Conservation (phyloP, 2,888 invertebrate genomes). For the Eupithecia vulgata region DNA sequence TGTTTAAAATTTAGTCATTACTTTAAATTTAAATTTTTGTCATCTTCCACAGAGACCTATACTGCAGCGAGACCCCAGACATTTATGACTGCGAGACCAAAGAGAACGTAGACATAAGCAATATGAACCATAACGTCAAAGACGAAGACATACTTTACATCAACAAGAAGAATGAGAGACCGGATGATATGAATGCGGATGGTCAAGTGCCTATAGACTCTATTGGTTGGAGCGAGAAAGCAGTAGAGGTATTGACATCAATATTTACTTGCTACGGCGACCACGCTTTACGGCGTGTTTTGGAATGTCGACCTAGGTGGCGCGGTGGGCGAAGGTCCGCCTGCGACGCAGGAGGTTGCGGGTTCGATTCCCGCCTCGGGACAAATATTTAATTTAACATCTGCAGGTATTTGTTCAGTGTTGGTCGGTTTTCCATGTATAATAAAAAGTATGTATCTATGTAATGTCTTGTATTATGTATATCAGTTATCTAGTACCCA, state of each 20-base stretch:
- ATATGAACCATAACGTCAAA: conserved; percentile 53
- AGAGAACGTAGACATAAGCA: conserved; percentile 63
- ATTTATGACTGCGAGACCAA: conserved; percentile 60
- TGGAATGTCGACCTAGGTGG: too few relatives aligned
- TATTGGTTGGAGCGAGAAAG: conserved; percentile 39
- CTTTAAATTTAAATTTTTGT: background rate
- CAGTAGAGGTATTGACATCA: conserved; percentile 34
- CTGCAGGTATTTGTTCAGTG: too few relatives aligned
- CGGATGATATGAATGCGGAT: conserved; percentile 40
- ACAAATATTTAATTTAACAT: too few relatives aligned
- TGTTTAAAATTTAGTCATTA: background rate
- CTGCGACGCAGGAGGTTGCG: too few relatives aligned
- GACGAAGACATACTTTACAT: conserved; percentile 50
- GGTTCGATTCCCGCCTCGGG: too few relatives aligned
- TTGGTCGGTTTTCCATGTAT: too few relatives aligned
- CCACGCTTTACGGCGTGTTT: too few relatives aligned
- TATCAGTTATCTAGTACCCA: too few relatives aligned
- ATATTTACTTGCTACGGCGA: background rate
- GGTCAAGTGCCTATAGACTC: background rate
- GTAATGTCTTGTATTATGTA: too few relatives aligned
- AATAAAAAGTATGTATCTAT: too few relatives aligned
- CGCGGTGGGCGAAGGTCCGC: too few relatives aligned
- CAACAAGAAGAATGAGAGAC: conserved; percentile 51
- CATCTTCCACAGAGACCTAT: conserved; percentile 67
- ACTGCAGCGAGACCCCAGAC: conserved; percentile 63